Evolutionary conservation across 2,797 vertebrate species (phyloP).

Genomic region (Gephyroberyx darwinii): DNA sequence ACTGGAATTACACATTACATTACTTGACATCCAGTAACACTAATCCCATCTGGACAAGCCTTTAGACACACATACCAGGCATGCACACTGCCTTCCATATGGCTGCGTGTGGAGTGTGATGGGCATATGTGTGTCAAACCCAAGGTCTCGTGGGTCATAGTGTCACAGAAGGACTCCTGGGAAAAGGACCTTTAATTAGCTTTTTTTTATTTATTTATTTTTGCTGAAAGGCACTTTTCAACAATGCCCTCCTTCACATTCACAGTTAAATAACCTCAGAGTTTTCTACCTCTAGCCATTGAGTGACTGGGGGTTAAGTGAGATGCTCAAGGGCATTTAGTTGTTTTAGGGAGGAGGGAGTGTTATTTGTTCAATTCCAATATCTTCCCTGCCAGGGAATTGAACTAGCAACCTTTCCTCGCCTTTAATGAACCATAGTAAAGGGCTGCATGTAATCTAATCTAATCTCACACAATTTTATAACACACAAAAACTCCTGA

Average conservation of each 20-base stretch:
- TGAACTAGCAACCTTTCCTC: neutral
- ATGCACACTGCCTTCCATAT: constrained; percentile 37
- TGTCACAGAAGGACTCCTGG: constrained; percentile 21
- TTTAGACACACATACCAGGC: constrained; percentile 23
- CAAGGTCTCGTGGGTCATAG: constrained; percentile 28
- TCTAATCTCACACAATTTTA: no score
- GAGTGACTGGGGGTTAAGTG: no score
- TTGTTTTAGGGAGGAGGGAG: no score
- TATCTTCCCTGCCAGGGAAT: neutral
- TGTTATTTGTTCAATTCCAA: no score
- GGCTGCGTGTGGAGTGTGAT: constrained; percentile 26
- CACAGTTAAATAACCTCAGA: neutral
- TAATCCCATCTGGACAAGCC: constrained; percentile 31
- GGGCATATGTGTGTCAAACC: constrained; percentile 35
- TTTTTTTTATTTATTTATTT: constrained; percentile 45
- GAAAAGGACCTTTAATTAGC: constrained; percentile 18
- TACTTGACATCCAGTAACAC: constrained; percentile 29
- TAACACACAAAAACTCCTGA: no score
- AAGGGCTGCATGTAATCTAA: no score
- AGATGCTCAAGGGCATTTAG: no score
- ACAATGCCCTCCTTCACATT: constrained; percentile 9
- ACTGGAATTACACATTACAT: constrained; percentile 34
- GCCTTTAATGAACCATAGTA: no score
- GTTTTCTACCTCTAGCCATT: no score
- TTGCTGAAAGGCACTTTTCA: constrained; percentile 28